Conservation (phyloP, 1,140 invertebrate genomes). For the Oedothorax gibbosus region DNA sequence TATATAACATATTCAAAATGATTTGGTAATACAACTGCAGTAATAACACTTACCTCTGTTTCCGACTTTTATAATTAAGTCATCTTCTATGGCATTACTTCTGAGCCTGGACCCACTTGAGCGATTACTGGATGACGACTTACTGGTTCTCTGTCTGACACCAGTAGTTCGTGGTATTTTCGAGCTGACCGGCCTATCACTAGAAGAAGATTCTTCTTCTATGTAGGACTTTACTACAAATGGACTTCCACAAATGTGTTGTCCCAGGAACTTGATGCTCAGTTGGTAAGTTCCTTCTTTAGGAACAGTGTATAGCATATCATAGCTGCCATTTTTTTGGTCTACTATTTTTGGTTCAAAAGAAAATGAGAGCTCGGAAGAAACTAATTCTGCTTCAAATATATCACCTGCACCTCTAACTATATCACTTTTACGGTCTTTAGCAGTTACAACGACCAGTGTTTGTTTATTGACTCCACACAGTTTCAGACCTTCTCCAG, state of each 20-base stretch:
- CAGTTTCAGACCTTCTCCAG: slow-evolving; percentile 70
- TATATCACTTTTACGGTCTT: slow-evolving; percentile 68
- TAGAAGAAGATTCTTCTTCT: slow-evolving; percentile 64
- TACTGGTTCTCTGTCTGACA: slow-evolving; percentile 66
- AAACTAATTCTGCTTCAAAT: slow-evolving; percentile 60
- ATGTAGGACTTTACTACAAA: slow-evolving; percentile 65
- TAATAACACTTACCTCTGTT: slow-evolving; percentile 34
- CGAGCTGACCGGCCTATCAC: slow-evolving; percentile 64
- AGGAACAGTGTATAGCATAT: slow-evolving; percentile 69
- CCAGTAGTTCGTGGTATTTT: slow-evolving; percentile 63
- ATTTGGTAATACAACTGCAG: too few species aligned
- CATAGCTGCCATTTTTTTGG: slow-evolving; percentile 71
- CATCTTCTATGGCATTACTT: slow-evolving; percentile 71
- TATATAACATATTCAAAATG: too few species aligned
- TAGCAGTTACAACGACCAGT: slow-evolving; percentile 68
- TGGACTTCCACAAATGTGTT: slow-evolving; percentile 71
- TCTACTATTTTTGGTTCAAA: slow-evolving; percentile 68
- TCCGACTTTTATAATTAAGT: slow-evolving; percentile 67
- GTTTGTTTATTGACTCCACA: slow-evolving; percentile 67
- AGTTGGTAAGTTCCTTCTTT: slow-evolving; percentile 69
- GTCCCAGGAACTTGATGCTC: slow-evolving; percentile 69
- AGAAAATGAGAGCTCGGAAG: slow-evolving; percentile 55
- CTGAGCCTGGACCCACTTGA: slow-evolving; percentile 69
- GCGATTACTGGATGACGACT: slow-evolving; percentile 68
- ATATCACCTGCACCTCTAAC: slow-evolving; percentile 66